phyloP scores from a whole-genome alignment of 1,140 invertebrate species.

The Thaumetopoea pityocampa region DNA sequence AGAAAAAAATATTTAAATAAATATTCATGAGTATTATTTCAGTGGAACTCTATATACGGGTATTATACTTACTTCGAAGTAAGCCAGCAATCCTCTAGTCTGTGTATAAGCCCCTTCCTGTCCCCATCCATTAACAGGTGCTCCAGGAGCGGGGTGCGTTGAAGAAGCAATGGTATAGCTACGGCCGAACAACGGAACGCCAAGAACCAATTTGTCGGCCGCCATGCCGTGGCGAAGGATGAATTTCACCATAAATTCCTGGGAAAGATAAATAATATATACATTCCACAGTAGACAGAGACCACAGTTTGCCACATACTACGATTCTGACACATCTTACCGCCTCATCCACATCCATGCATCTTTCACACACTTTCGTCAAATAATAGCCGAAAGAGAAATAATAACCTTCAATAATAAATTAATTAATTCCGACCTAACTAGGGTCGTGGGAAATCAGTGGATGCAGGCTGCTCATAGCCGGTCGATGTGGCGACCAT shows the following conservation, averaged over 20 bases:
- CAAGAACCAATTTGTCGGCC: slow-evolving; percentile 79
- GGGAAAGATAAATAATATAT: slow-evolving; percentile 13
- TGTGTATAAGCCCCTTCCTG: slow-evolving; percentile 81
- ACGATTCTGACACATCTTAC: no score
- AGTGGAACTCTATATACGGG: background rate
- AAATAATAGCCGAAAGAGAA: no score
- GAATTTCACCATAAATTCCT: slow-evolving; percentile 72
- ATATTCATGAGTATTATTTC: slow-evolving; percentile 20
- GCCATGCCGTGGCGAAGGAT: slow-evolving; percentile 66
- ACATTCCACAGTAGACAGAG: no score
- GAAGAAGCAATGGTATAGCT: slow-evolving; percentile 77
- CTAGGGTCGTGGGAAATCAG: no score
- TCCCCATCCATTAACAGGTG: slow-evolving; percentile 72
- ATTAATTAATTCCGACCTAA: no score
- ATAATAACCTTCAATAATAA: no score
- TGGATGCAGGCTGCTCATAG: no score
- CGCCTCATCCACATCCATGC: no score
- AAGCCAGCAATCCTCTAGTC: slow-evolving; percentile 79
- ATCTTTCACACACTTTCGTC: background rate
- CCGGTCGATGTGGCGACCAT: no score
- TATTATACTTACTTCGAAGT: slow-evolving; percentile 76
- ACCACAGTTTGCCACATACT: no score
- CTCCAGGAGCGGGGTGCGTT: slow-evolving; percentile 71
- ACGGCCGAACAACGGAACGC: slow-evolving; percentile 81
- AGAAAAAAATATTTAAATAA: slow-evolving; percentile 24